phyloP scores from a whole-genome alignment of 2,888 invertebrate species.

The Keiferia lycopersicella region DNA sequence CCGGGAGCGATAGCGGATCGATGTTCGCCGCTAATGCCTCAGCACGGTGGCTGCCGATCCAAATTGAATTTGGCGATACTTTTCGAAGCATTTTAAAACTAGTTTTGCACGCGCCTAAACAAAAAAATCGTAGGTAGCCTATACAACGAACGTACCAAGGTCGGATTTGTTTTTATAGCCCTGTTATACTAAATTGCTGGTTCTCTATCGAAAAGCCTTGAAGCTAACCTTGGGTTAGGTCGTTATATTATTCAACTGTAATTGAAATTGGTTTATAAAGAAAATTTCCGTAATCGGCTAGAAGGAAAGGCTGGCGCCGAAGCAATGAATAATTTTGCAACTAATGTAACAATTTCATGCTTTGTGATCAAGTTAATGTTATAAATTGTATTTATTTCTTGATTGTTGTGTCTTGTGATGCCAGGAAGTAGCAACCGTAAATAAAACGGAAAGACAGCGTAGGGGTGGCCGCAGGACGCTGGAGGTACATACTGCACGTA shows the following conservation, averaged over 20 bases:
- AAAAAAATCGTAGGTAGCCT: background rate
- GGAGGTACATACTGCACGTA: constrained; percentile 53
- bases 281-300: constrained; percentile 4
- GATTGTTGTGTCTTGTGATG: background rate
- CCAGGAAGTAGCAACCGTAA: constrained; percentile 37
- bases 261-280: constrained; percentile 9
- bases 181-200: constrained; percentile 4
- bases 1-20: constrained; percentile 68
- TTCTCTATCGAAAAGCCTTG: constrained; percentile 19
- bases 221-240: constrained; percentile 11
- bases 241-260: constrained; percentile 14
- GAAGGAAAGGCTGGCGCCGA: constrained; percentile 1
- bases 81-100: background rate
- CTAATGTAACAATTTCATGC: constrained; percentile 6
- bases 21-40: constrained; percentile 63
- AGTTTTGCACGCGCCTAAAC: background rate
- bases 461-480: constrained; percentile 40
- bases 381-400: constrained; percentile 34
- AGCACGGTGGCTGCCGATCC: constrained; percentile 54
- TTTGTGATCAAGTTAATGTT: background rate
- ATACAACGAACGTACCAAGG: constrained; percentile 6
- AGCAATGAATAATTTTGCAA: constrained; percentile 1
- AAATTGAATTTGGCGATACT: constrained; percentile 54
- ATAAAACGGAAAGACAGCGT: constrained; percentile 42
- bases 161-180: constrained; percentile 18